Conservation (phyloP, 37 sponge, comb jelly and placozoan genomes). For the Agelas oroides region DNA sequence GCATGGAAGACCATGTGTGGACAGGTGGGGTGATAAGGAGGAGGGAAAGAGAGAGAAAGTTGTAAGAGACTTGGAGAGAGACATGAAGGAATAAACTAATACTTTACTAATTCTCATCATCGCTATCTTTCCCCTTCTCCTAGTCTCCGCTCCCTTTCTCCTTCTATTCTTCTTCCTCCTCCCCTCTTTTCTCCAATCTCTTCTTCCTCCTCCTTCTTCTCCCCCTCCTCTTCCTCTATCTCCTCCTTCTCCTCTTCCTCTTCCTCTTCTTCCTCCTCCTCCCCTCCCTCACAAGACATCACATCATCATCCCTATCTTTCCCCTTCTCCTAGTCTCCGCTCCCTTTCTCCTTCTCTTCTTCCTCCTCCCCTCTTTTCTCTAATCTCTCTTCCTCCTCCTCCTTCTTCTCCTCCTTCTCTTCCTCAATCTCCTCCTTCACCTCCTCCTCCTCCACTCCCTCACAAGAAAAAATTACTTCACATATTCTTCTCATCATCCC, state of each 20-base stretch:
- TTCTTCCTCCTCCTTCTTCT: not conserved
- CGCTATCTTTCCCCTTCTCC: too few relatives aligned
- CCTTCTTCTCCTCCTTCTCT: not conserved
- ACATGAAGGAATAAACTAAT: too few relatives aligned
- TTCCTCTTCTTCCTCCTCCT: not conserved
- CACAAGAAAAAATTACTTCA: not conserved
- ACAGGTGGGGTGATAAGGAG: too few relatives aligned
- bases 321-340: not conserved
- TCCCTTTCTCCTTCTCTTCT: not conserved
- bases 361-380: not conserved
- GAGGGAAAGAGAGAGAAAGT: too few relatives aligned
- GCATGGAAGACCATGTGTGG: too few relatives aligned
- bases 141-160: not conserved
- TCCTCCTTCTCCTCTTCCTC: not conserved
- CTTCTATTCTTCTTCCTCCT: too few relatives aligned
- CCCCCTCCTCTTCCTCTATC: not conserved
- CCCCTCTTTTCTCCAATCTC: too few relatives aligned
- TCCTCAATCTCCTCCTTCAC: not conserved
- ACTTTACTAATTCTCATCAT: too few relatives aligned
- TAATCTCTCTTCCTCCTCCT: not conserved
- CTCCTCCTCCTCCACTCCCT: not conserved
- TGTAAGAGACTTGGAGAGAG: too few relatives aligned
- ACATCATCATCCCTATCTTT: not conserved
- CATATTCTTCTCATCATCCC: not conserved
- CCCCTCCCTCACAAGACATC: not conserved